Percentiles rank a stretch among this genome's conserved stretches.
phyloP scores from a whole-genome alignment of 2,113 vertebrate species.

The Megaceryle torquata region DNA sequence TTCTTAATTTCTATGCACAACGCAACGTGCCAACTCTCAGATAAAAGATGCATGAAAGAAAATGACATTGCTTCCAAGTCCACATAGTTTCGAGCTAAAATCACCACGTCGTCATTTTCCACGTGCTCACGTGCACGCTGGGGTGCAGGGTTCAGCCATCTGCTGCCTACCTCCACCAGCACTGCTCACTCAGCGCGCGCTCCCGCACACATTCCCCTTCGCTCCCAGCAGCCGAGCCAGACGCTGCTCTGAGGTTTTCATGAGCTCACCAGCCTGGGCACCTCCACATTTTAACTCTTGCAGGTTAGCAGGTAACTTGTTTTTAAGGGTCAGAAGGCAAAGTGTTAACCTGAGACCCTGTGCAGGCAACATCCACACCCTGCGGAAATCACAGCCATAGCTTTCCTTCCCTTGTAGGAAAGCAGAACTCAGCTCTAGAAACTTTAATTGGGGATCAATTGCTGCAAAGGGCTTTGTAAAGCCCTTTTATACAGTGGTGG shows the following conservation, averaged over 20 bases:
- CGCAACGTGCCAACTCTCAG: slow-evolving; percentile 62
- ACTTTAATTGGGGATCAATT: background rate
- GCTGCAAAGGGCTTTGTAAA: background rate
- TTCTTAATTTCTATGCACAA: slow-evolving; percentile 66
- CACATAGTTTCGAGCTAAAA: slow-evolving; percentile 70
- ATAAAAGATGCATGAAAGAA: slow-evolving; percentile 71
- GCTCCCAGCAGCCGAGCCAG: rapidly evolving
- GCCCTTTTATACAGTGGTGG: background rate
- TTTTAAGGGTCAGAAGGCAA: background rate
- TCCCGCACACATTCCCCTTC: background rate
- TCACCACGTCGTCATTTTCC: slow-evolving; percentile 50
- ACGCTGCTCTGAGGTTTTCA: rapidly evolving
- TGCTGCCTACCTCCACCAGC: background rate
- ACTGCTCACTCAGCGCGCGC: background rate
- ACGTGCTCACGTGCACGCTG: background rate
- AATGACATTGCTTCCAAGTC: slow-evolving; percentile 61
- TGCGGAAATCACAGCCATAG: background rate
- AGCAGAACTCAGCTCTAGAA: background rate
- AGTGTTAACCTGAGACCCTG: background rate
- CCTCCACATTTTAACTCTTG: rapidly evolving
- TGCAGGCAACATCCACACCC: background rate
- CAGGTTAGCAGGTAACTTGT: background rate
- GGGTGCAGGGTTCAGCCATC: background rate
- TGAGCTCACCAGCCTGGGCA: rapidly evolving
- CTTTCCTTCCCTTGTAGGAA: background rate